These are phyloP conservation scores for Aradus depressus DNA, from an alignment of 2,888 invertebrate genomes.

Conservation along the genomic window DNA sequence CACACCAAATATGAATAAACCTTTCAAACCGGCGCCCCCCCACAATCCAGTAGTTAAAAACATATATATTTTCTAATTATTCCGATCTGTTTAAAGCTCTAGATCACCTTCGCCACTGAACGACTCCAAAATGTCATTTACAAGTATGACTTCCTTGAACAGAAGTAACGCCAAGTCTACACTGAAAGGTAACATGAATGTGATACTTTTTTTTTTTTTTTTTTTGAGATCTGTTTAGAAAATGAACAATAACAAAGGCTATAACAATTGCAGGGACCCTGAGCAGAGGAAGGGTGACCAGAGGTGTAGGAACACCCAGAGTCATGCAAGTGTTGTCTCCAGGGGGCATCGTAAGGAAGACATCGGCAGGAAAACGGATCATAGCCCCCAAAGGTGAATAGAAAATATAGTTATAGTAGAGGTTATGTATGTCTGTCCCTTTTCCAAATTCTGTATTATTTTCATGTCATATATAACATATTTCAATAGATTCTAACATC, in stretches of 20 bases:
- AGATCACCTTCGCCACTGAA: conserved; percentile 34
- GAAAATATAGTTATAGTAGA: background rate
- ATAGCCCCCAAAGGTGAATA: conserved; percentile 25
- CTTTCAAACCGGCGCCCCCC: too few species aligned
- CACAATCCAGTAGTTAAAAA: too few species aligned
- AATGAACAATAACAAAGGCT: background rate
- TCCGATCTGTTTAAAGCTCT: conserved; percentile 10
- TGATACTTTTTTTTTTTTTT: background rate
- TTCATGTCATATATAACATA: too few species aligned
- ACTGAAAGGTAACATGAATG: background rate
- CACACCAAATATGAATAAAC: too few species aligned
- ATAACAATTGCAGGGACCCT: background rate
- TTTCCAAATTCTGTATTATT: too few species aligned
- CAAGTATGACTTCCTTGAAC: conserved; percentile 5
- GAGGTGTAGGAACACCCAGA: conserved; percentile 26
- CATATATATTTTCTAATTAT: too few species aligned
- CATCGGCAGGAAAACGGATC: conserved; percentile 24
- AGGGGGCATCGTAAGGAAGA: conserved; percentile 24
- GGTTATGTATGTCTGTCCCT: too few species aligned
- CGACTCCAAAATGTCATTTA: conserved; percentile 16
- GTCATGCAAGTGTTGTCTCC: conserved; percentile 26
- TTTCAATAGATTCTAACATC: too few species aligned
- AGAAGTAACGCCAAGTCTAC: conserved; percentile 10
- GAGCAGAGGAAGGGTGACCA: conserved; percentile 1
- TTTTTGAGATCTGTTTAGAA: background rate